Conservation (phyloP, 2,797 vertebrate genomes). For the Chanos chanos region DNA sequence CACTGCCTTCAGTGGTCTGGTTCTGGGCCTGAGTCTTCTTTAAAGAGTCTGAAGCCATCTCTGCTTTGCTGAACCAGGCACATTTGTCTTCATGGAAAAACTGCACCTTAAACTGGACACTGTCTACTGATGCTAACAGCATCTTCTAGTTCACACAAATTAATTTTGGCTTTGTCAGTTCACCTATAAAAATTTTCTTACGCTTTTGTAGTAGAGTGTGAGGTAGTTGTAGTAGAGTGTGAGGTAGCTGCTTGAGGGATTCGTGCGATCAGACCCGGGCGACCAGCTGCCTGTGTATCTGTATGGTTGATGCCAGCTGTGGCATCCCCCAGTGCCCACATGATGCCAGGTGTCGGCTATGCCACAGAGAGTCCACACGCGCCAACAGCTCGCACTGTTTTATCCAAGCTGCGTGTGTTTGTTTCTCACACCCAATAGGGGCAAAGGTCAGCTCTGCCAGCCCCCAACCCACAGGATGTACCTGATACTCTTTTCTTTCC, state of each 20-base stretch:
- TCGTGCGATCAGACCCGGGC: too few species aligned
- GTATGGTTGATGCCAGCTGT: conserved; percentile 18
- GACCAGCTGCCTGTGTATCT: conserved; percentile 13
- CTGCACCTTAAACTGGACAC: too few species aligned
- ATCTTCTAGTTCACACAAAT: too few species aligned
- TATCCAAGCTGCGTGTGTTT: not conserved
- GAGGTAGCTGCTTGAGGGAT: conserved; percentile 35
- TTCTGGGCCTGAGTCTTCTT: too few species aligned
- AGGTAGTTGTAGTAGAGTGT: not conserved
- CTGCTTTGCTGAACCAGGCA: too few species aligned
- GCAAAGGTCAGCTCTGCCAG: not conserved
- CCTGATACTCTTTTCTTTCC: too few species aligned
- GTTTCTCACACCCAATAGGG: not conserved
- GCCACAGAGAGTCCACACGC: conserved; percentile 19
- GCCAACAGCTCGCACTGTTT: conserved; percentile 14
- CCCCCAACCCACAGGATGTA: not conserved
- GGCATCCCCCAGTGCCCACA: conserved; percentile 22
- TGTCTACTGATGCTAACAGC: too few species aligned
- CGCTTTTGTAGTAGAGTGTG: not conserved
- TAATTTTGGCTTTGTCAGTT: too few species aligned
- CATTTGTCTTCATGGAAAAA: too few species aligned
- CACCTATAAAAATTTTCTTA: too few species aligned
- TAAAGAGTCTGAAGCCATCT: too few species aligned
- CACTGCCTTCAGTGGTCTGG: too few species aligned
- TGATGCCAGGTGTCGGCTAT: conserved; percentile 20